These are phyloP conservation scores for Rhopalosiphum maidis DNA, from an alignment of 1,140 invertebrate species.

Conservation along the genomic window DNA sequence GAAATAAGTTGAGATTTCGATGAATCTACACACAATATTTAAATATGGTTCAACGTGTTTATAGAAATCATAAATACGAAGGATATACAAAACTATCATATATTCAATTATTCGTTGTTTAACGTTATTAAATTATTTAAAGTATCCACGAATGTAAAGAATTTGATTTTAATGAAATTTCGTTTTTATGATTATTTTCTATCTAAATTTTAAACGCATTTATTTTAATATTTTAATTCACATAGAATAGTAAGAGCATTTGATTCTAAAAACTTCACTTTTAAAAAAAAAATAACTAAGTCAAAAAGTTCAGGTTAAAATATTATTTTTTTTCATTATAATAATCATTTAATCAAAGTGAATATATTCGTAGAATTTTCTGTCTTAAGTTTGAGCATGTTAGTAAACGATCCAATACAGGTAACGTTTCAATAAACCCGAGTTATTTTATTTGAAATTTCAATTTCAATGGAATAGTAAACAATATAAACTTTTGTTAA, in stretches of 20 bases:
- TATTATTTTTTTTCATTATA: not conserved
- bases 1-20: not conserved
- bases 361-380: not conserved
- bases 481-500: not conserved
- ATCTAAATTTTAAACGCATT: not conserved
- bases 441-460: not conserved
- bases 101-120: not conserved
- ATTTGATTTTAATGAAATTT: not conserved
- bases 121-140: not conserved
- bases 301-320: not conserved
- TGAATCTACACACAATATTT: not conserved
- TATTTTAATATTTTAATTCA: not conserved
- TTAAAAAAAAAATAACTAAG: not conserved
- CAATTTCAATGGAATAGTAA: not conserved
- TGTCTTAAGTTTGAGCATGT: not conserved
- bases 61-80: not conserved
- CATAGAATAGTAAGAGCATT: not conserved
- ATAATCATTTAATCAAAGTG: not conserved
- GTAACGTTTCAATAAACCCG: not conserved
- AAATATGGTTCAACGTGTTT: not conserved
- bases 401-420: not conserved
- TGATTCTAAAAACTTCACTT: not conserved
- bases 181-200: not conserved
- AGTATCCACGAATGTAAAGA: not conserved
- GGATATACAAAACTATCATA: not conserved